Percentiles rank a stretch among this genome's conserved stretches.
These are phyloP conservation scores for Aurelia sp. DNA, from an alignment of 30 jellyfish, hydroid and myxozoan species.

Conservation along the genomic window DNA sequence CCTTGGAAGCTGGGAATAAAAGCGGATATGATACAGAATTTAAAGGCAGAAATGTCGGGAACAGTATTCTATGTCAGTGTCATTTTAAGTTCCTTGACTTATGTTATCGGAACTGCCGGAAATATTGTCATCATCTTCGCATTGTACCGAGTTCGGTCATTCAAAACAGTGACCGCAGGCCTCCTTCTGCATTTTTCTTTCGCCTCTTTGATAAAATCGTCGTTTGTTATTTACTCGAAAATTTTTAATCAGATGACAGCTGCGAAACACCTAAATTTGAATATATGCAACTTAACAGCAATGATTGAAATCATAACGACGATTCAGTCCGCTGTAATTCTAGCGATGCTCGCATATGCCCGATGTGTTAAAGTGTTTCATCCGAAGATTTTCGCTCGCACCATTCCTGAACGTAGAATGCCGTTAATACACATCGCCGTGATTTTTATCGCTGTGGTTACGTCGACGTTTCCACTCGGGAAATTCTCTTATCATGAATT, in stretches of 20 bases:
- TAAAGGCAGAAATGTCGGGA: too few species aligned
- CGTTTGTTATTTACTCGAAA: constrained; percentile 58
- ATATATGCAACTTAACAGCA: constrained; percentile 38
- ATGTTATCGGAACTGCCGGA: constrained; percentile 14
- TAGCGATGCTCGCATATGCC: constrained; percentile 4
- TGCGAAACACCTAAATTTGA: constrained; percentile 33
- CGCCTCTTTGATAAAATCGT: constrained; percentile 18
- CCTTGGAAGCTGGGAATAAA: too few species aligned
- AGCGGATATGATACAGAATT: too few species aligned
- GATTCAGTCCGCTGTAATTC: not conserved
- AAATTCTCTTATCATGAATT: constrained; percentile 5
- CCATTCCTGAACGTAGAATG: not conserved
- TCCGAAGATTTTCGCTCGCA: not conserved
- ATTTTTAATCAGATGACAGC: constrained; percentile 32
- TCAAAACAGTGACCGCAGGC: not conserved
- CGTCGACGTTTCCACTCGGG: constrained; percentile 29
- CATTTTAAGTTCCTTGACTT: constrained; percentile 8
- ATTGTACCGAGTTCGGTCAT: not conserved
- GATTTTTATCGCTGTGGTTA: constrained; percentile 4
- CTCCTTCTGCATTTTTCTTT: constrained; percentile 26
- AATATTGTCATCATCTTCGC: constrained; percentile 18
- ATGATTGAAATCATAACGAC: constrained; percentile 19
- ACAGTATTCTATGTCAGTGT: not conserved
- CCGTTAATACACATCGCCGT: constrained; percentile 7
- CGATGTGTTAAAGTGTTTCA: not conserved